These are phyloP conservation scores for Catharus ustulatus DNA, from an alignment of 2,797 vertebrate genomes.

Conservation along the genomic window DNA sequence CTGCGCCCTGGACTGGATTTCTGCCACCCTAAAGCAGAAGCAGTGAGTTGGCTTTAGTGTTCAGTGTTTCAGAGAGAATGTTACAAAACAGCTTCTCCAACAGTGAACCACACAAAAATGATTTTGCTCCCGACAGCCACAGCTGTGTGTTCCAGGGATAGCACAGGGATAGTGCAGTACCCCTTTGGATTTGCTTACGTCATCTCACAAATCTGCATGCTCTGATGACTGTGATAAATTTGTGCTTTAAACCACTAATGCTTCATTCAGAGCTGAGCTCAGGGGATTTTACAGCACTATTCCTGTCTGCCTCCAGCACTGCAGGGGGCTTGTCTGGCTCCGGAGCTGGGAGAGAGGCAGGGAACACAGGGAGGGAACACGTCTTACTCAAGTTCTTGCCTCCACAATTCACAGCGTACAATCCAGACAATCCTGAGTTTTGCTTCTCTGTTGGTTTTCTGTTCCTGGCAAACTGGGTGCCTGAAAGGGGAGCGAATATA, in stretches of 20 bases:
- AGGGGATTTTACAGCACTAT: not conserved
- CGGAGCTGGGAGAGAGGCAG: not conserved
- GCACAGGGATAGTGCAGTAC: rapidly evolving
- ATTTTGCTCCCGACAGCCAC: not conserved
- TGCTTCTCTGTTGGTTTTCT: not conserved
- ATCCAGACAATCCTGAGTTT: not conserved
- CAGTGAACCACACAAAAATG: not conserved
- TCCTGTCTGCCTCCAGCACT: not conserved
- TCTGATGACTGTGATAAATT: not conserved
- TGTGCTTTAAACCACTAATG: slow-evolving; percentile 25
- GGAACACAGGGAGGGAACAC: not conserved
- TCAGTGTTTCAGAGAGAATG: not conserved
- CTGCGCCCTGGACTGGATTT: not conserved
- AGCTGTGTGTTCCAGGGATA: not conserved
- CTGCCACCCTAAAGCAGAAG: not conserved
- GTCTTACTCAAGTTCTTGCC: not conserved
- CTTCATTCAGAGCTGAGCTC: not conserved
- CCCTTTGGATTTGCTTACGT: not conserved
- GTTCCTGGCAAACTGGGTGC: not conserved
- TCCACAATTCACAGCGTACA: not conserved
- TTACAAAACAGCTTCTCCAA: not conserved
- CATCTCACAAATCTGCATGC: not conserved
- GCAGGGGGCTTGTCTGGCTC: not conserved
- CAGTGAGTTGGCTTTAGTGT: not conserved
- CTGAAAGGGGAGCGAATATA: rapidly evolving